phyloP scores from a whole-genome alignment of 2,113 vertebrate genomes.

The Chinchilla lanigera region DNA sequence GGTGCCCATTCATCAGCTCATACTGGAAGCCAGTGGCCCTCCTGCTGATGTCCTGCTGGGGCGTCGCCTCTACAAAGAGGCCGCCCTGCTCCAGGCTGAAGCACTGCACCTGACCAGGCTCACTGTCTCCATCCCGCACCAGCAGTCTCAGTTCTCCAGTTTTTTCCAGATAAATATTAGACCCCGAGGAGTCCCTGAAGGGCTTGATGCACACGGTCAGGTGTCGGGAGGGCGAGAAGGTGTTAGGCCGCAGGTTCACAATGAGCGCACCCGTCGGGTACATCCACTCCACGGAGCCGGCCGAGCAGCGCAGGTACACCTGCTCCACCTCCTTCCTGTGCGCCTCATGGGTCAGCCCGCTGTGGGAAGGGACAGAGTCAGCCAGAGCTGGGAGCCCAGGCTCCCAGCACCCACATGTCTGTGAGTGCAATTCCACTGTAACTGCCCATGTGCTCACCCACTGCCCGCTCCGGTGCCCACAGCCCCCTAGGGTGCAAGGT shows the following conservation, averaged over 20 bases:
- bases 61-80: slow-evolving; percentile 96
- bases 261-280: slow-evolving; percentile 98
- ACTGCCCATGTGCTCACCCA: background rate
- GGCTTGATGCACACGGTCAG: slow-evolving; percentile 97
- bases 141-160: slow-evolving; percentile 94
- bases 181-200: slow-evolving; percentile 91
- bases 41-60: slow-evolving; percentile 95
- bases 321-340: slow-evolving; percentile 97
- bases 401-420: accelerated
- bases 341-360: slow-evolving; percentile 95
- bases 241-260: slow-evolving; percentile 96
- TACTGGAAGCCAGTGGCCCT: slow-evolving; percentile 97
- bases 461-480: background rate
- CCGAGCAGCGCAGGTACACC: slow-evolving; percentile 97
- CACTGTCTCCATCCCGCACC: slow-evolving; percentile 90
- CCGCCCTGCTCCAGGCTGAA: slow-evolving; percentile 93
- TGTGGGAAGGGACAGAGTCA: slow-evolving; percentile 75
- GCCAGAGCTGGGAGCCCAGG: background rate
- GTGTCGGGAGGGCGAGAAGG: slow-evolving; percentile 87
- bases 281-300: slow-evolving; percentile 96
- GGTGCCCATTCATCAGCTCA: slow-evolving; percentile 90
- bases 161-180: slow-evolving; percentile 98
- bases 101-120: slow-evolving; percentile 90
- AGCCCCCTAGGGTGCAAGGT: background rate
- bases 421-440: background rate